Conservation (phyloP, 2,888 invertebrate species). For the Lepeophtheirus nordmannii region DNA sequence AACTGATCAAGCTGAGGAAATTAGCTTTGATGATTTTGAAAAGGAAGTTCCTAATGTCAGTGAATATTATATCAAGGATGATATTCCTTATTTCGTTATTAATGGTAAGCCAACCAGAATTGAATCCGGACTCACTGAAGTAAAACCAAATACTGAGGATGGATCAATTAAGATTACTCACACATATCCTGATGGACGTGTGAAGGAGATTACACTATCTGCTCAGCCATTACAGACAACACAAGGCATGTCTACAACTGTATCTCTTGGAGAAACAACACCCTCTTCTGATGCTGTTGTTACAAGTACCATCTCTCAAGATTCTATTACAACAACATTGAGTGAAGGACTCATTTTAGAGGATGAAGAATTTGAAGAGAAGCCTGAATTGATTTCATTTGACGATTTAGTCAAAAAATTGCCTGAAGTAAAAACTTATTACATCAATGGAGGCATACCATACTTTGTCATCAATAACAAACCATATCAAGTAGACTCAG, state of each 20-base stretch:
- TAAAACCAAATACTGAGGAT: background rate
- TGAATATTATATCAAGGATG: background rate
- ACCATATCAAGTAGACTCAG: background rate
- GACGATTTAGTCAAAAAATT: background rate
- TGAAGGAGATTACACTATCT: background rate
- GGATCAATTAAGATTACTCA: background rate
- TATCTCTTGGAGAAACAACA: background rate
- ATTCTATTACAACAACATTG: background rate
- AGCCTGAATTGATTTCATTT: background rate
- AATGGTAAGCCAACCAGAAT: background rate
- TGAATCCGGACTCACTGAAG: background rate
- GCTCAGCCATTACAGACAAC: background rate
- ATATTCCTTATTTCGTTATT: background rate
- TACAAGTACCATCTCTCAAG: background rate
- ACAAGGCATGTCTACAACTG: background rate
- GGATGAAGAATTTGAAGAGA: background rate
- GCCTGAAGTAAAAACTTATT: background rate
- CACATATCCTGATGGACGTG: background rate
- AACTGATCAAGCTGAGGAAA: background rate
- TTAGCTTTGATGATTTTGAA: constrained; percentile 1
- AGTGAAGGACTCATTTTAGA: no score
- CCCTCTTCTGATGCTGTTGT: background rate
- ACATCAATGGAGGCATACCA: background rate
- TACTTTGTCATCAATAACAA: background rate
- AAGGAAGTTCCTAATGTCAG: background rate